A percentile compares a stretch with the other conserved stretches of the same genome.
Conservation (phyloP, 2,888 invertebrate genomes). For the Phyllotreta cruciferae region DNA sequence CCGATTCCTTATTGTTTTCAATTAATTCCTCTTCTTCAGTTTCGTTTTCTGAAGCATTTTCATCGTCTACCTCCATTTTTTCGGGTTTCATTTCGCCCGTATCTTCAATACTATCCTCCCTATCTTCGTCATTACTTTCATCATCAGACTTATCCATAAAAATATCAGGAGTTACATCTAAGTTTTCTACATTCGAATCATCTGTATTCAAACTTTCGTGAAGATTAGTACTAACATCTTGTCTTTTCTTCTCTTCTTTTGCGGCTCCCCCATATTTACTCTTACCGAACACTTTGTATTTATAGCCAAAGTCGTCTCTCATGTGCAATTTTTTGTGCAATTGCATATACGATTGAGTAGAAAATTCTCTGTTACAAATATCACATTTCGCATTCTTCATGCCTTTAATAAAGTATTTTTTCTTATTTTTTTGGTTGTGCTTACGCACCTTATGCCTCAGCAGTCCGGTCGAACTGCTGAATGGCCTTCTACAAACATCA, state of each 20-base stretch:
- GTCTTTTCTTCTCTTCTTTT: conserved; percentile 31
- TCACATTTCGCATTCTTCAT: conserved; percentile 58
- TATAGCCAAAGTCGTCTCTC: conserved; percentile 53
- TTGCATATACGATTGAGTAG: conserved; percentile 57
- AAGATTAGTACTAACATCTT: conserved; percentile 17
- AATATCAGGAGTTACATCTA: conserved; percentile 38
- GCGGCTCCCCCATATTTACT: conserved; percentile 47
- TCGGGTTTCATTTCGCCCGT: conserved; percentile 17
- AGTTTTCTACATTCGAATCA: conserved; percentile 27
- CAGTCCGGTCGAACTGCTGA: conserved; percentile 52
- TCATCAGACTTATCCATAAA: conserved; percentile 30
- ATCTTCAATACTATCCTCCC: conserved; percentile 18
- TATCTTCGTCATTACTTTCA: conserved; percentile 31
- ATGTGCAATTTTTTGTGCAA: conserved; percentile 55
- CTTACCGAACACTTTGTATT: conserved; percentile 54
- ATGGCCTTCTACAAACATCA: conserved; percentile 50
- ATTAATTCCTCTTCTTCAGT: conserved; percentile 3
- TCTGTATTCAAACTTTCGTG: conserved; percentile 6
- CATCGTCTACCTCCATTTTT: conserved; percentile 36
- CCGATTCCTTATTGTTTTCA: background rate
- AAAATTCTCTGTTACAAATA: conserved; percentile 57
- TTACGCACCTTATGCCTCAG: conserved; percentile 55
- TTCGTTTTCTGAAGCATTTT: conserved; percentile 31
- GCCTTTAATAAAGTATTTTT: conserved; percentile 57
- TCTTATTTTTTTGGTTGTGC: conserved; percentile 53